phyloP scores from a whole-genome alignment of 2,113 vertebrate genomes.

The Leptosomus discolor region DNA sequence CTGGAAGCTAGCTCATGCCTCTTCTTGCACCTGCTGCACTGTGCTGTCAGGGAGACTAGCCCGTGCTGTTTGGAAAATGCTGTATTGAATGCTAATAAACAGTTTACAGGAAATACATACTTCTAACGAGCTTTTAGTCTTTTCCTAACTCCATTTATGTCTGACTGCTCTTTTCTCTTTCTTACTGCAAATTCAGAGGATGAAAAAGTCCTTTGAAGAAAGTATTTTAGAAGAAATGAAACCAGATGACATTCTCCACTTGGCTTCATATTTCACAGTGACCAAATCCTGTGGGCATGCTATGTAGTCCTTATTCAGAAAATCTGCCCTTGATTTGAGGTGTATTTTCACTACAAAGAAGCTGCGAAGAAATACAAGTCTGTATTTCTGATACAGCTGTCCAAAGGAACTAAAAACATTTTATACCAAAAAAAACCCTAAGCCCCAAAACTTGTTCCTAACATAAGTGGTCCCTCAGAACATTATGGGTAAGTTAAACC shows the following conservation, averaged over 20 bases:
- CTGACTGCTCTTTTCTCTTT: not conserved
- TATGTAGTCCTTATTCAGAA: not conserved
- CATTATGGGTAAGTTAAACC: not conserved
- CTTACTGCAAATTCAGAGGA: constrained; percentile 31
- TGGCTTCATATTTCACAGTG: constrained; percentile 54
- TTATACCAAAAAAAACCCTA: not conserved
- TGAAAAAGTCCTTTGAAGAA: constrained; percentile 61
- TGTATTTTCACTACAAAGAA: constrained; percentile 3
- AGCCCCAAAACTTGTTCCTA: not conserved
- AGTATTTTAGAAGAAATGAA: constrained; percentile 41
- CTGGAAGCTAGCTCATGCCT: not conserved
- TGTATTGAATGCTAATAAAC: not conserved
- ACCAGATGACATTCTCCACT: constrained; percentile 53
- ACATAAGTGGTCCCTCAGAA: not conserved
- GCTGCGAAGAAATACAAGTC: not conserved
- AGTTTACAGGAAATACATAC: constrained; percentile 13
- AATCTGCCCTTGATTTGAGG: constrained; percentile 39
- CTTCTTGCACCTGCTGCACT: constrained; percentile 39
- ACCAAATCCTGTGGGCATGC: constrained; percentile 6
- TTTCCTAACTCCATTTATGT: constrained; percentile 18
- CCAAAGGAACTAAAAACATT: not conserved
- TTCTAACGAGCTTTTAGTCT: constrained; percentile 31
- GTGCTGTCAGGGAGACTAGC: not conserved
- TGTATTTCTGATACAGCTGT: not conserved
- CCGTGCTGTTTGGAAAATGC: not conserved